Percentiles rank a stretch among this genome's conserved stretches.
Evolutionary conservation across 2,888 invertebrate species (phyloP).

Genomic region (Diarsia mendica): DNA sequence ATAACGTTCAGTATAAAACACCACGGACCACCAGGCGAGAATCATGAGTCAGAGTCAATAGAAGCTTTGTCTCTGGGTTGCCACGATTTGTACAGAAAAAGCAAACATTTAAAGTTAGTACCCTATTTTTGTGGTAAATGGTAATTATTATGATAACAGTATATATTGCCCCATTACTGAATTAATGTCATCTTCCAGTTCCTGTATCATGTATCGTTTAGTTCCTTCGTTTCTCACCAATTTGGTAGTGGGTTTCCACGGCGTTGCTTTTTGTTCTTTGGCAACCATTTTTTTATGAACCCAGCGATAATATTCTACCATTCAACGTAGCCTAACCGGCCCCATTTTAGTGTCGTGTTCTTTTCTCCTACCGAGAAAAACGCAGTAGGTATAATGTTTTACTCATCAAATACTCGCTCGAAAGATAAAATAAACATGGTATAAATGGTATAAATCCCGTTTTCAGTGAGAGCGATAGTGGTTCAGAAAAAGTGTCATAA

Average conservation of each 20-base stretch:
- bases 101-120: background rate
- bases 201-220: no score
- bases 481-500: background rate
- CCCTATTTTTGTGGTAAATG: background rate
- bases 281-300: background rate
- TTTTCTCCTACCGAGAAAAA: background rate
- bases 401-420: background rate
- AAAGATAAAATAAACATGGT: no score
- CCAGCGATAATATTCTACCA: background rate
- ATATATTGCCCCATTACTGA: background rate
- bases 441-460: no score
- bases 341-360: background rate
- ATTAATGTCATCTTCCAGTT: background rate
- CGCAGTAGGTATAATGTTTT: background rate
- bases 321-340: background rate
- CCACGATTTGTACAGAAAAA: background rate
- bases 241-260: background rate
- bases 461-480: no score
- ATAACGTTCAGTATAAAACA: slow-evolving; percentile 2
- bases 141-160: background rate
- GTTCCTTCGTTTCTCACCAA: background rate
- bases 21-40: slow-evolving; percentile 2
- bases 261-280: background rate
- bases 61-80: background rate
- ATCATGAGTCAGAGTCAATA: background rate